Evolutionary conservation across 2,888 invertebrate genomes (phyloP), one percentile per base, ranked within the genome.

Genomic region (Platycheirus albimanus): DNA sequence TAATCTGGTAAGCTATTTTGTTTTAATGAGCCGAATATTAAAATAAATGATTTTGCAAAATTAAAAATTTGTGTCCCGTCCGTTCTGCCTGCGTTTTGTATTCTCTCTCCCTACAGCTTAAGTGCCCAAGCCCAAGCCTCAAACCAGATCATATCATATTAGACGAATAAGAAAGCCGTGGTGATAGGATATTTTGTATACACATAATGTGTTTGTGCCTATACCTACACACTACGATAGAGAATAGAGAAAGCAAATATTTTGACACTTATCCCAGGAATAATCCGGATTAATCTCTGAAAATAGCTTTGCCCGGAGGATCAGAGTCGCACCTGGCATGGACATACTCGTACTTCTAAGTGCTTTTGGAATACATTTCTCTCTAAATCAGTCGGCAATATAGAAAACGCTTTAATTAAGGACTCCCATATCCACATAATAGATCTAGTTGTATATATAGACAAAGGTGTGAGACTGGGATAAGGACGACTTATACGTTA

Each of bases 351-450:
- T 5, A 51, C 24, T n/a, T 47, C 36, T 47, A 58, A 49, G 64
- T 49, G 63, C 24, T 49, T 52, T 58, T 51, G 51, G 30, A 70
- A 51, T 51, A 20, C 45, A 51, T 45, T 13, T 51, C 43, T 52
- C 15, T 67, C 52, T 15, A 38, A 75, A 45, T 69, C 49, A 51
- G 38, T 30, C 30, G 36, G 64, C 47, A 54, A 49, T 64, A 56
- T 11, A 28, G 49, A 58, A 70, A 80, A 75, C 70, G 69, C 69
- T 75, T 70, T 75, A 75, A 80, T 80, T 80, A 70, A 69, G 70
- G 64, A 70, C 36, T 61, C 51, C 24, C 69, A 51, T 56, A 38
- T 69, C 30, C 36, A 43, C 33, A 54, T 13, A 36, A 63, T 54
- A 38, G 7, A 13, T 41, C 3, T 49, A 20, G 41, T 30, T 15